Conservation (phyloP, 2,888 invertebrate species). For the Beris chalybata region DNA sequence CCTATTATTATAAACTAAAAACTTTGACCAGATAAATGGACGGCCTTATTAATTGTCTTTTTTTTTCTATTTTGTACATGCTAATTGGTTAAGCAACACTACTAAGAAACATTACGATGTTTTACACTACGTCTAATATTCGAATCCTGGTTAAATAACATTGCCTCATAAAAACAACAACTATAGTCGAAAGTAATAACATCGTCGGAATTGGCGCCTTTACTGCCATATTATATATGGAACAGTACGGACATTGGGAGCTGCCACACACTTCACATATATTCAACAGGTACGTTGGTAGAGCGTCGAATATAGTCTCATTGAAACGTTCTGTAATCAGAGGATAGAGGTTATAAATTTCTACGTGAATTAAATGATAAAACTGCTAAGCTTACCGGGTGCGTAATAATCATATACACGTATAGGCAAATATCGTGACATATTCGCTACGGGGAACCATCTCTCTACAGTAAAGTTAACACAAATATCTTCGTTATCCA, state of each 20-base stretch:
- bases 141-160: conserved; percentile 25
- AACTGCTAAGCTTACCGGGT: conserved; percentile 67
- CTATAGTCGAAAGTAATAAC: conserved; percentile 37
- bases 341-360: conserved; percentile 39
- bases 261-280: conserved; percentile 95
- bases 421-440: conserved; percentile 88
- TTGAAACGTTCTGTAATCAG: conserved; percentile 79
- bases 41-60: too few species aligned
- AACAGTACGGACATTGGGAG: conserved; percentile 91
- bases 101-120: too few species aligned
- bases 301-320: conserved; percentile 86
- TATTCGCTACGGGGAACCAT: conserved; percentile 95
- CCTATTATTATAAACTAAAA: too few species aligned
- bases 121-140: conserved; percentile 17
- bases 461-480: conserved; percentile 91
- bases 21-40: too few species aligned
- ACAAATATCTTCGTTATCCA: conserved; percentile 83
- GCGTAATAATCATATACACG: conserved; percentile 95
- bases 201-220: conserved; percentile 39
- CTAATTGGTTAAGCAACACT: too few species aligned
- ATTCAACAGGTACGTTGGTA: conserved; percentile 82
- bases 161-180: conserved; percentile 37
- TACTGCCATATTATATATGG: conserved; percentile 74
- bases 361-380: conserved; percentile 16
- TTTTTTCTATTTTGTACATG: too few species aligned